Percentiles rank a stretch among this genome's conserved stretches.
phyloP scores from a whole-genome alignment of 2,113 vertebrate genomes.

The Ornithorhynchus anatinus region DNA sequence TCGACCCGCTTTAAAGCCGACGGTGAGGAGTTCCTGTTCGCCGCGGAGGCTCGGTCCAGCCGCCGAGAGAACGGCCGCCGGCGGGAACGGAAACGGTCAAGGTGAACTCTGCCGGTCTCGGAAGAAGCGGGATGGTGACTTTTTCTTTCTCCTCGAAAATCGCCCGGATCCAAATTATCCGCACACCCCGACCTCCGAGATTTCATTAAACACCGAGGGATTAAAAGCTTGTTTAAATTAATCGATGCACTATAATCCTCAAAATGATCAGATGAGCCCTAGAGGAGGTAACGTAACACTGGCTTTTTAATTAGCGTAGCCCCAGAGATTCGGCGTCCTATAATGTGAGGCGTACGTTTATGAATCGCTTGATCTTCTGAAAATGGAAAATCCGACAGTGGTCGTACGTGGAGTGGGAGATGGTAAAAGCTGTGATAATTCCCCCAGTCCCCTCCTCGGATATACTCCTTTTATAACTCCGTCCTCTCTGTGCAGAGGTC shows the following conservation, averaged over 20 bases:
- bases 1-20: no score
- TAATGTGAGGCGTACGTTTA: slow-evolving; percentile 47
- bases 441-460: no score
- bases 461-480: no score
- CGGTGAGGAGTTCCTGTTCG: no score
- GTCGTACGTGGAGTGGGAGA: not conserved
- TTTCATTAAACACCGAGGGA: slow-evolving; percentile 68
- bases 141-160: slow-evolving; percentile 54
- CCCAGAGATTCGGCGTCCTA: slow-evolving; percentile 62
- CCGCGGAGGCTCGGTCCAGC: no score
- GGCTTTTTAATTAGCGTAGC: slow-evolving; percentile 67
- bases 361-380: slow-evolving; percentile 32
- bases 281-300: slow-evolving; percentile 67
- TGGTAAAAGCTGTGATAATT: no score
- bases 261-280: slow-evolving; percentile 67
- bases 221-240: slow-evolving; percentile 72
- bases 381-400: not conserved
- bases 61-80: no score
- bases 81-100: no score
- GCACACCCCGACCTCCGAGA: slow-evolving; percentile 48
- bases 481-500: no score
- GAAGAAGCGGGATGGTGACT: no score
- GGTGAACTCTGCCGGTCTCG: no score
- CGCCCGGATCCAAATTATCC: slow-evolving; percentile 58
- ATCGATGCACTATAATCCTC: slow-evolving; percentile 67